These are phyloP conservation scores for Caradrina kadenii DNA, from an alignment of 2,888 invertebrate species.

Conservation along the genomic window DNA sequence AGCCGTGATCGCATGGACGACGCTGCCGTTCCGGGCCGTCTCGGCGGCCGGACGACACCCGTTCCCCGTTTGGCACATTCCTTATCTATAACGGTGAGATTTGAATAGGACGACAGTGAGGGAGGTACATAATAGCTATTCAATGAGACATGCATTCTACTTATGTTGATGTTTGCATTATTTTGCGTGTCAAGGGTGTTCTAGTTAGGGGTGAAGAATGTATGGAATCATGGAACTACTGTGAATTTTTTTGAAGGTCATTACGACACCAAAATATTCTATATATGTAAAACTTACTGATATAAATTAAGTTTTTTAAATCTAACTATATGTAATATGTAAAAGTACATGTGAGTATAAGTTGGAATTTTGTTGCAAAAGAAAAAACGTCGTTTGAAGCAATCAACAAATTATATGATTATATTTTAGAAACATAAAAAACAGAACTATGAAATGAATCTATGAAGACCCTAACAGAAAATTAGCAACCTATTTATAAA, in stretches of 20 bases:
- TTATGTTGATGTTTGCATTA: constrained; percentile 44
- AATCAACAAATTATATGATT: too few species aligned
- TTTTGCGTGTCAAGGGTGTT: constrained; percentile 46
- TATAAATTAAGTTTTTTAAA: too few species aligned
- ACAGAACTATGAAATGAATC: too few species aligned
- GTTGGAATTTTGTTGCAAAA: too few species aligned
- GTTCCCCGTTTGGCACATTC: constrained; percentile 73
- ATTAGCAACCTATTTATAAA: too few species aligned
- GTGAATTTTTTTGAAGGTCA: constrained; percentile 2
- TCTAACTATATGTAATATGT: neutral
- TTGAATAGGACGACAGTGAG: constrained; percentile 68
- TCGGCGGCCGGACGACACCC: constrained; percentile 70
- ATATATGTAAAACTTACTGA: too few species aligned
- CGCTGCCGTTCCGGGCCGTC: constrained; percentile 67
- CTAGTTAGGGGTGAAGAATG: neutral
- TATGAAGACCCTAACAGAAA: too few species aligned
- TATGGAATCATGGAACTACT: neutral
- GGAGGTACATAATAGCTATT: constrained; percentile 64
- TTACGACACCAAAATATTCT: too few species aligned
- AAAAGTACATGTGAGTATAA: neutral
- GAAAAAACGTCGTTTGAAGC: neutral
- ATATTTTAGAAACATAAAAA: too few species aligned
- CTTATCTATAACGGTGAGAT: constrained; percentile 76
- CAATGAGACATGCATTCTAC: constrained; percentile 51
- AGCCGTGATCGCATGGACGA: constrained; percentile 77